Evolutionary conservation across 92 coral and sea anemone species (phyloP), one percentile per base, ranked within the genome.

Genomic region (Diadumene lineata): DNA sequence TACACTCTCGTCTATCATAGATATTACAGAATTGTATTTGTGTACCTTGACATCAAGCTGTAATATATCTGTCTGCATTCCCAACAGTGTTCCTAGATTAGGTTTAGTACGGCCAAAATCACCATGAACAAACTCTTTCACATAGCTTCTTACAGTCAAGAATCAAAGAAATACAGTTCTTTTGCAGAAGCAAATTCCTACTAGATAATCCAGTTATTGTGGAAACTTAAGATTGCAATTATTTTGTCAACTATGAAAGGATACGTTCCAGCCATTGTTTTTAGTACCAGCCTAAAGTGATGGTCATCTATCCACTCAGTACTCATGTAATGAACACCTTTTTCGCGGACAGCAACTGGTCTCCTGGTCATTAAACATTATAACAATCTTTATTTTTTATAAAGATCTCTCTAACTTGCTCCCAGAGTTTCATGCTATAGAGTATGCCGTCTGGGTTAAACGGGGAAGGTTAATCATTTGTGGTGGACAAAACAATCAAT

Each of bases 211-310:
- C n/a, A n/a, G n/a, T n/a, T n/a, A n/a, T n/a, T n/a, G n/a, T n/a
- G n/a, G n/a, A n/a, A n/a, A n/a, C n/a, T n/a, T n/a, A n/a, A n/a
- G n/a, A n/a, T n/a, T n/a, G n/a, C 51, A 44, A 44, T 44, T 44
- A 44, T 17, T 44, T 44, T 44, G 9, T 7, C 30, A 7, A 16
- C 0, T 57, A 2, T 25, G 22, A 26, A 77, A 83, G 96, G 97
- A 91, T 94, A 94, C 98, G 98, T 94, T 53, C 98, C 98, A 17
- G 98, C 98, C 71, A 92, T 93, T 11, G 96, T 94, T 73, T 90
- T 91, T 30, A 94, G 88, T 50, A 68, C 76, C 57, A 94, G 92
- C 29, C 85, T 81, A 67, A 91, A 91, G 60, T 87, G 94, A 66
- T 89, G 85, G 27, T 76, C 11, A 65, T 94, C 98, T 2, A 88